phyloP scores from a whole-genome alignment of 2,797 vertebrate genomes.

The Urosaurus nigricauda region DNA sequence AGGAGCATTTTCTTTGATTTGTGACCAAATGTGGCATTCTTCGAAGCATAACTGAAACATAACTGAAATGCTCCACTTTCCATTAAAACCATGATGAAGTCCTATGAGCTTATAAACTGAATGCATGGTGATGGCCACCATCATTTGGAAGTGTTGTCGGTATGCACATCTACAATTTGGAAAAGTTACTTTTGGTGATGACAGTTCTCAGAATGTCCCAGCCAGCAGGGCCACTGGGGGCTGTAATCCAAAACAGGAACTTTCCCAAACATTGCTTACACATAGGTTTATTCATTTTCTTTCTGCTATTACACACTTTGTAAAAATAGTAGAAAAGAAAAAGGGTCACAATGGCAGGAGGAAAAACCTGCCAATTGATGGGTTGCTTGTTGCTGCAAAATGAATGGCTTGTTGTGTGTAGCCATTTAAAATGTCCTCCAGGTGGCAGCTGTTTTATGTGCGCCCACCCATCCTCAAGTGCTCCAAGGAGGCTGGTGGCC shows the following conservation, averaged over 20 bases:
- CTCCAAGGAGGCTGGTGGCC: constrained; percentile 12
- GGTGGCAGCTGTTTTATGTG: constrained; percentile 13
- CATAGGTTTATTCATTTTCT: not conserved
- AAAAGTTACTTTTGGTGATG: not conserved
- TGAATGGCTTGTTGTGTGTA: not conserved
- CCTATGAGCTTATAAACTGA: not conserved
- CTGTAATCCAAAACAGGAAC: not conserved
- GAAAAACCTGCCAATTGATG: too few relatives aligned
- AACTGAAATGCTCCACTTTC: not conserved
- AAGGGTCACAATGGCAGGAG: not conserved
- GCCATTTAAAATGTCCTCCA: constrained; percentile 12
- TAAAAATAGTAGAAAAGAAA: not conserved
- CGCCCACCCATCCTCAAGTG: not conserved
- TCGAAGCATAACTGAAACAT: too few relatives aligned
- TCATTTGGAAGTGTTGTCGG: not conserved
- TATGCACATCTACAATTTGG: not conserved
- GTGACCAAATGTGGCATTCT: not conserved
- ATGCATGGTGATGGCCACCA: not conserved
- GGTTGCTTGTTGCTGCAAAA: not conserved
- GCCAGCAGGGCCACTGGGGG: not conserved
- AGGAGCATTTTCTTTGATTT: not conserved
- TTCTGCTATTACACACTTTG: not conserved
- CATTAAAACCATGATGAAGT: not conserved
- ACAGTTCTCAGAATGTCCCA: not conserved
- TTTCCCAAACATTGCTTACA: not conserved